A percentile compares a stretch with the other conserved stretches of the same genome.
These are phyloP conservation scores for Steatocranus sp. DNA, from an alignment of 2,797 vertebrate species.

Conservation along the genomic window DNA sequence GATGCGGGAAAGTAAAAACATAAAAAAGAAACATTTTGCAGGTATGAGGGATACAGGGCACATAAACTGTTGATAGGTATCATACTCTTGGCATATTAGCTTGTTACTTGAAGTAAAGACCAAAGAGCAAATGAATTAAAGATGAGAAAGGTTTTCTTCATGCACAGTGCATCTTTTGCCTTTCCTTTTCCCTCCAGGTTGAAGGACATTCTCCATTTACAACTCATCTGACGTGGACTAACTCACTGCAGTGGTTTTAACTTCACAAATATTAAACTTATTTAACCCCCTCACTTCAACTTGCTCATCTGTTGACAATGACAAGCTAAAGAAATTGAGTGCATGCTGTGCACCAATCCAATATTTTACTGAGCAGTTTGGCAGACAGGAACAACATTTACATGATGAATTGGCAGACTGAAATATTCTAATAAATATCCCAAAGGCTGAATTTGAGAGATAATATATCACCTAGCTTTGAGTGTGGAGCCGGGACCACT, in stretches of 20 bases:
- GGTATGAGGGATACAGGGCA: neutral
- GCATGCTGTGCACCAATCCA: neutral
- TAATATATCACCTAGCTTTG: constrained; percentile 44
- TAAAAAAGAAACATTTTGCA: neutral
- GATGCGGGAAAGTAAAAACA: neutral
- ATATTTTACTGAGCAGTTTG: constrained; percentile 23
- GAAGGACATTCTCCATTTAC: neutral
- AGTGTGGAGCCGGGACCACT: constrained; percentile 34
- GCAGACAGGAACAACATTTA: constrained; percentile 31
- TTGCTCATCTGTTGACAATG: constrained; percentile 1
- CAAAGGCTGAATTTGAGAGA: constrained; percentile 45
- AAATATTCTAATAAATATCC: constrained; percentile 57
- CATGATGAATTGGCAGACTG: constrained; percentile 50
- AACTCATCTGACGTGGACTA: neutral
- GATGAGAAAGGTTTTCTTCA: neutral
- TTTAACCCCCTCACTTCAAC: neutral
- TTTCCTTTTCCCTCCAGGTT: neutral
- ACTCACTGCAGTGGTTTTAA: neutral
- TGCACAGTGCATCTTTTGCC: neutral
- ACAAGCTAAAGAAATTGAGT: neutral
- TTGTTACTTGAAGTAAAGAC: neutral
- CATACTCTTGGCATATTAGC: neutral
- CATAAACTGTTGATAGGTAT: neutral
- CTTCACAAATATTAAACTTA: neutral
- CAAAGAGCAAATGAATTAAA: neutral